These are phyloP conservation scores for Pentamera pediparva DNA, from an alignment of 53 echinoderm and acorn worm genomes.

Conservation along the genomic window DNA sequence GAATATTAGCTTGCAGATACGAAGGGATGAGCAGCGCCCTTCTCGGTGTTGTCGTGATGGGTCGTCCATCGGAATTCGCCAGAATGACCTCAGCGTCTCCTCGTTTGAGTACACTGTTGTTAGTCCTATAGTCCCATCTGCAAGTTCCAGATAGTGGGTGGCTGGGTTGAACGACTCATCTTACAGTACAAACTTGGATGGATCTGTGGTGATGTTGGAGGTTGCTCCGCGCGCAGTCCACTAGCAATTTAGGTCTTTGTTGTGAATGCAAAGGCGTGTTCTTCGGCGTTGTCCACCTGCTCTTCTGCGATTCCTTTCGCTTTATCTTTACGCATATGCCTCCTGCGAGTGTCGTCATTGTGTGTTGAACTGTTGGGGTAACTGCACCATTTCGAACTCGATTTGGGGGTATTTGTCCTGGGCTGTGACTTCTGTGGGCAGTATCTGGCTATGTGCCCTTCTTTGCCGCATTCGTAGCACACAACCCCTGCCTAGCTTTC, in stretches of 20 bases:
- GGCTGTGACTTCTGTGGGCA: neutral
- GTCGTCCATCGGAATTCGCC: neutral
- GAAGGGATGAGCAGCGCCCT: slow-evolving; percentile 17
- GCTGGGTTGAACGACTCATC: slow-evolving; percentile 6
- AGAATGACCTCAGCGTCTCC: slow-evolving; percentile 14
- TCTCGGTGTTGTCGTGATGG: neutral
- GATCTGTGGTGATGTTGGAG: neutral
- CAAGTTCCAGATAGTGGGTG: slow-evolving; percentile 16
- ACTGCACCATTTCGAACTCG: neutral
- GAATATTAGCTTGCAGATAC: slow-evolving; percentile 29
- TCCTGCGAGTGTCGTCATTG: neutral
- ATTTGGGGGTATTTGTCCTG: no score
- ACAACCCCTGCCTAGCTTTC: no score
- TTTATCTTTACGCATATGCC: neutral
- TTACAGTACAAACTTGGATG: neutral
- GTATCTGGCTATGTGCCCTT: no score
- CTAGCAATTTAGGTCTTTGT: neutral
- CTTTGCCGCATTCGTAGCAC: no score
- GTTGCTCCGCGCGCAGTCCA: neutral
- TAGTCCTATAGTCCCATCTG: slow-evolving; percentile 10
- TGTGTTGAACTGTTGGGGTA: neutral
- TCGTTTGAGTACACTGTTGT: neutral
- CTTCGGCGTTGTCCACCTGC: neutral
- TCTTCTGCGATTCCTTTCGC: neutral
- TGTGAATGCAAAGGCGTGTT: neutral